phyloP scores from a whole-genome alignment of 2,113 vertebrate species.

The Mixornis gularis region DNA sequence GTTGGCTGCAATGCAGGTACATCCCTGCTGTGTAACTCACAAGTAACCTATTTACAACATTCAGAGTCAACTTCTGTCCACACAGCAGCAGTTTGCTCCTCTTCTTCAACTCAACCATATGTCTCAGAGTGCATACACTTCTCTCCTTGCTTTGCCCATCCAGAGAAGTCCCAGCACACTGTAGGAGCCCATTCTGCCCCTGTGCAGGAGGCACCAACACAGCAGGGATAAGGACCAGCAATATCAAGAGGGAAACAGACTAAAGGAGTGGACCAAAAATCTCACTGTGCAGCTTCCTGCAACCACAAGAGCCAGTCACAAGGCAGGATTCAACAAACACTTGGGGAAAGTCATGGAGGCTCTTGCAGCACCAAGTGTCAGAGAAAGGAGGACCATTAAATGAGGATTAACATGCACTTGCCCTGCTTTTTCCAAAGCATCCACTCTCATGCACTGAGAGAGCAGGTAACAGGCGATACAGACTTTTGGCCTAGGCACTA shows the following conservation, averaged over 20 bases:
- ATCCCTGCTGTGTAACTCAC: background rate
- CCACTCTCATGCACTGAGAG: background rate
- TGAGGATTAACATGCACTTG: background rate
- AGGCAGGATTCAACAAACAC: background rate
- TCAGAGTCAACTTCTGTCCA: background rate
- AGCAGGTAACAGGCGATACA: background rate
- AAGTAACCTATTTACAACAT: background rate
- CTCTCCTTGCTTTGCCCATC: background rate
- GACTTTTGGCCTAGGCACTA: background rate
- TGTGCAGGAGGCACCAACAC: background rate
- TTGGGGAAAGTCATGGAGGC: background rate
- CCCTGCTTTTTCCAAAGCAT: background rate
- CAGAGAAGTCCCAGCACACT: background rate
- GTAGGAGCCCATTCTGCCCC: background rate
- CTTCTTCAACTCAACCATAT: background rate
- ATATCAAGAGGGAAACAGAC: background rate
- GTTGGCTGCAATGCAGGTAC: background rate
- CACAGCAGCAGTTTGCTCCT: background rate
- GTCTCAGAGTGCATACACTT: accelerated
- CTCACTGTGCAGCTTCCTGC: background rate
- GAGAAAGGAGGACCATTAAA: background rate
- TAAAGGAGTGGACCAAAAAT: background rate
- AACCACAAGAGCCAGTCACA: background rate
- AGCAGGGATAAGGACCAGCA: background rate
- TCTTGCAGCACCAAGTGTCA: background rate